A percentile compares a stretch with the other conserved stretches of the same genome.
phyloP scores from a whole-genome alignment of 2,113 vertebrate species.

The Rhombomys opimus region DNA sequence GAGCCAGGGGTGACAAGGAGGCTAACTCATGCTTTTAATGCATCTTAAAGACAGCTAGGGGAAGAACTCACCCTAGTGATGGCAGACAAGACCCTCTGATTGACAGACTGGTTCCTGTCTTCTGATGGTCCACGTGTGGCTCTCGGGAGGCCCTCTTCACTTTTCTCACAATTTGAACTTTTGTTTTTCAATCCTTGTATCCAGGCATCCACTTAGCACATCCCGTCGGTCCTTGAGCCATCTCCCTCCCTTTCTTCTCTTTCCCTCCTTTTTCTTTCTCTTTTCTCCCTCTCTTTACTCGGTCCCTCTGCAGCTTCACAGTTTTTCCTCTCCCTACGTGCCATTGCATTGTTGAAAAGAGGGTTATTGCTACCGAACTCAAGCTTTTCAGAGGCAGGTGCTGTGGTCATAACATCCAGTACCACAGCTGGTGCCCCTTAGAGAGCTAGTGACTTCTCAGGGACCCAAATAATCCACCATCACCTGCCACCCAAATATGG shows the following conservation, averaged over 20 bases:
- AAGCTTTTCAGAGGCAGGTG: not conserved
- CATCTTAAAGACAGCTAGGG: not conserved
- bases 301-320: rapidly evolving
- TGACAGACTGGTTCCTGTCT: not conserved
- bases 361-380: not conserved
- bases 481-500: rapidly evolving
- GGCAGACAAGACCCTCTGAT: not conserved
- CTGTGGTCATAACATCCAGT: rapidly evolving
- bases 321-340: rapidly evolving
- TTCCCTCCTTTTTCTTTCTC: rapidly evolving
- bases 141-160: rapidly evolving
- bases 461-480: rapidly evolving
- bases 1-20: not conserved
- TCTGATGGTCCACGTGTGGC: rapidly evolving
- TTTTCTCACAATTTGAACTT: rapidly evolving
- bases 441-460: not conserved
- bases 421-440: rapidly evolving
- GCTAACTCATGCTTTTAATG: not conserved
- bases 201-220: rapidly evolving
- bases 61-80: rapidly evolving
- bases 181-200: rapidly evolving
- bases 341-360: not conserved
- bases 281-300: rapidly evolving
- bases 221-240: rapidly evolving
- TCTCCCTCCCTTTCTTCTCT: rapidly evolving